phyloP scores from a whole-genome alignment of 2,888 invertebrate species.

The Spialia ferax region DNA sequence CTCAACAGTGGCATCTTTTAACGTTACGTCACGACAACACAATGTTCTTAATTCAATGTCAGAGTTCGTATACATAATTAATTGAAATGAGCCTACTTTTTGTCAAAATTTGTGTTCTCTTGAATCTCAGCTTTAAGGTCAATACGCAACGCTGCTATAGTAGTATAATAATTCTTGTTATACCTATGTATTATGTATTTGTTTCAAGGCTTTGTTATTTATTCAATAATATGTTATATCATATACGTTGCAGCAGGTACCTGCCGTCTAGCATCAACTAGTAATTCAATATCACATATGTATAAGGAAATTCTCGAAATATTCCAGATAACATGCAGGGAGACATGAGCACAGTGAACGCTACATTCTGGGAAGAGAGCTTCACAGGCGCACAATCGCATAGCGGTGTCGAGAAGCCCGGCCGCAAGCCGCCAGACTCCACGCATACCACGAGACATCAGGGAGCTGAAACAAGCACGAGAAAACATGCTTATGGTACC shows the following conservation, averaged over 20 bases:
- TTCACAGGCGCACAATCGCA: slow-evolving; percentile 54
- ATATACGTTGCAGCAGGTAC: background rate
- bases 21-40: slow-evolving; percentile 49
- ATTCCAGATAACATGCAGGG: slow-evolving; percentile 65
- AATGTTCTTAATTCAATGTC: slow-evolving; percentile 40
- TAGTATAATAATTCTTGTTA: background rate
- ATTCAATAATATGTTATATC: background rate
- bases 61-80: slow-evolving; percentile 39
- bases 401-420: slow-evolving; percentile 44
- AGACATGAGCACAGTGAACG: slow-evolving; percentile 55
- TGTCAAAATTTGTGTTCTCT: too few relatives aligned
- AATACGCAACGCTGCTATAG: background rate
- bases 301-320: background rate
- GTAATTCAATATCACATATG: background rate
- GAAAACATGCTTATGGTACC: slow-evolving; percentile 25
- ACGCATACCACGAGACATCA: slow-evolving; percentile 38
- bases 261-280: too few relatives aligned
- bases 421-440: slow-evolving; percentile 40
- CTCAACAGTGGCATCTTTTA: slow-evolving; percentile 49
- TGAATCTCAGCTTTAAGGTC: background rate
- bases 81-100: slow-evolving; percentile 18
- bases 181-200: slow-evolving; percentile 7
- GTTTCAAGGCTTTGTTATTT: background rate
- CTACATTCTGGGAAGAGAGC: slow-evolving; percentile 63
- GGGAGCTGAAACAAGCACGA: slow-evolving; percentile 32